Evolutionary conservation across 2,113 vertebrate species (phyloP), one percentile per base, ranked within the genome.

Genomic region (Pelusios castaneus): DNA sequence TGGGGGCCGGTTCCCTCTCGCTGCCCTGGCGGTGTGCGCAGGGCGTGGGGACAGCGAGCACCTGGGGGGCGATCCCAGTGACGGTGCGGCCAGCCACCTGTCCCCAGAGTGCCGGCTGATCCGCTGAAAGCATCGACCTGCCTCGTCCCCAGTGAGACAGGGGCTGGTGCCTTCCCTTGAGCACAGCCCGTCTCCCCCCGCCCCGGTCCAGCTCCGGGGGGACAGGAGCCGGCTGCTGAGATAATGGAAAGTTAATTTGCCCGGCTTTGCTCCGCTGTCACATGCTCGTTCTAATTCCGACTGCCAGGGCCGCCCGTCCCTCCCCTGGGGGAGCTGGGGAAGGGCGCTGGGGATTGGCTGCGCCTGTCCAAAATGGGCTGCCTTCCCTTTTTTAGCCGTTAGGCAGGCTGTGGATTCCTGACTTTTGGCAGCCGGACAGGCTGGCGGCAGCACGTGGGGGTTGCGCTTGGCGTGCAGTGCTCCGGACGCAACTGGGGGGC

Each of bases 361-460:
- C 97, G 97, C 96, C 98, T 98, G 98, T 98, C 98, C 98, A 97
- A 98, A 98, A 99, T 98, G 98, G 99, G 98, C 98, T 99, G 98
- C 98, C 98, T 99, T 99, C 98, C 99, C 98, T 99, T 99, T 98
- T 99, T 98, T 99, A 99, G 98, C 98, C 98, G 98, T 99, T 98
- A 93, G 98, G 97, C 96, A 98, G 98, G 98, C 98, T 95, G 97
- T 98, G 97, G 98, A 99, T 99, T 98, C 98, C 98, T 98, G 90
- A 92, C 97, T 97, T 95, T 97, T 98, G 98, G 98, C 98, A 98
- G 98, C 94, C 93, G 98, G 99, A 98, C 98, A 99, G 98, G 95
- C 97, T 89, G 93, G 97, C 98, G 98, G 98, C 98, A 98, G 98
- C 98, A 98, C 98, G 97, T 98, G 98, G 98, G 98, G 98, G 98